Base-by-base conservation (phyloP, 2,797 vertebrate species). In the Meda fulgida region DNA sequence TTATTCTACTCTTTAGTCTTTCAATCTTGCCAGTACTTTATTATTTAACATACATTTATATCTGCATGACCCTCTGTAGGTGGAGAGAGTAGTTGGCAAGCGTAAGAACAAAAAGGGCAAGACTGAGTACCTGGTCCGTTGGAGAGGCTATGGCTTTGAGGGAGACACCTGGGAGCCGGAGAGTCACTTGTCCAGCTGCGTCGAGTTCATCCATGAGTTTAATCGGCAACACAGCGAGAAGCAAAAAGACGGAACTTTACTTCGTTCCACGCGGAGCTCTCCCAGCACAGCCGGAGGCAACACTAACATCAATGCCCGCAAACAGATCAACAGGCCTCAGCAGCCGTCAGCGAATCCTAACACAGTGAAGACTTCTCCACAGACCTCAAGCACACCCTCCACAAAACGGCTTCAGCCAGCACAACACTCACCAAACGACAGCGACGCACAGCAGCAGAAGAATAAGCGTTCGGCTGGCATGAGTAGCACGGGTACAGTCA, bases 131-230 rank as follows among this genome's bases (percentile, higher is more conserved):
- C 92, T 99, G 90, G 97, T 99, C 21, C 94, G 97, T 72, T 99
- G 98, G 98, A 95, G 97, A 91, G 98, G 98, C 77, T 99, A 98
- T 0, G 95, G 96, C 21, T 96, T 94, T 0, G 97, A 98, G 85
- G 97, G 96, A 0, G 98, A 99, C 90, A 99, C 97, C 0, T 99
- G 98, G 98, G 98, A 99, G 86, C 98, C 97, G 0, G 98, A 99
- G 90, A 96, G 94, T 86, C 96, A 99, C 93, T 95, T 99, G 88
- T 96, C 97, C 80, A 97, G 96, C 87, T 99, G 98, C 87, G 95
- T 97, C 92, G 95, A 96, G 72, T 98, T 97, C 85, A 97, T 99
- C 84, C 97, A 96, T 5, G 96, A 98, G 81, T 99, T 98, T 85
- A 98, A 98, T 92, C 96, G 95, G 4, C 96, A 94, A 86, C 92